Conservation (phyloP, 2,113 vertebrate species). For the Pristiophorus japonicus region DNA sequence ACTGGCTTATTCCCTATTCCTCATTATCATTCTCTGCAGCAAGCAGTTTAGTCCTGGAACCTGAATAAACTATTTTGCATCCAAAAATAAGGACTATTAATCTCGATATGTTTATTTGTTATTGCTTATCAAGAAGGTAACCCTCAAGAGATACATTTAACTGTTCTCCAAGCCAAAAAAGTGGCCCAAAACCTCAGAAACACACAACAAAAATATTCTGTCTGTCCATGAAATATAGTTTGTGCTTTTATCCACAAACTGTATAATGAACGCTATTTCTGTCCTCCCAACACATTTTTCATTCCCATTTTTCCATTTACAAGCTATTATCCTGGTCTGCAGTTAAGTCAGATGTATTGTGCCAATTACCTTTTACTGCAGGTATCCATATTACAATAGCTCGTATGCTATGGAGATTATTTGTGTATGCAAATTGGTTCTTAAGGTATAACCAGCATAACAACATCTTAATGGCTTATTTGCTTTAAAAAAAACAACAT, state of each 20-base stretch:
- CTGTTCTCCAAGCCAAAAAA: background rate
- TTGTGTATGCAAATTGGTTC: background rate
- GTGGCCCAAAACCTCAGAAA: background rate
- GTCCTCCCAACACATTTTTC: background rate
- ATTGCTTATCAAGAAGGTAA: slow-evolving; percentile 23
- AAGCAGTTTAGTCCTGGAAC: background rate
- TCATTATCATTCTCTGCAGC: background rate
- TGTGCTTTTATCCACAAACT: background rate
- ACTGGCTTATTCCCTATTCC: background rate
- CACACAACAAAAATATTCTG: background rate
- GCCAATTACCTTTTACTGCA: background rate
- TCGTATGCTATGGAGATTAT: background rate
- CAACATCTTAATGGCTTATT: background rate
- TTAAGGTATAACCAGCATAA: background rate
- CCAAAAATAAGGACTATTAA: slow-evolving; percentile 5
- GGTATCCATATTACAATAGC: background rate
- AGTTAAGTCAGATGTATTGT: background rate
- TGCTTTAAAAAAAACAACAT: slow-evolving; percentile 21
- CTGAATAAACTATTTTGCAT: background rate
- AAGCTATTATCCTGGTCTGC: background rate
- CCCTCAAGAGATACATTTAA: background rate
- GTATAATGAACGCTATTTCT: background rate
- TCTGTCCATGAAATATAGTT: background rate
- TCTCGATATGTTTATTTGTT: slow-evolving; percentile 22
- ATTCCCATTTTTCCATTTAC: background rate